Percentiles rank a stretch among this genome's conserved stretches.
Conservation (phyloP, 2,797 vertebrate species). For the Syncerus caffer region DNA sequence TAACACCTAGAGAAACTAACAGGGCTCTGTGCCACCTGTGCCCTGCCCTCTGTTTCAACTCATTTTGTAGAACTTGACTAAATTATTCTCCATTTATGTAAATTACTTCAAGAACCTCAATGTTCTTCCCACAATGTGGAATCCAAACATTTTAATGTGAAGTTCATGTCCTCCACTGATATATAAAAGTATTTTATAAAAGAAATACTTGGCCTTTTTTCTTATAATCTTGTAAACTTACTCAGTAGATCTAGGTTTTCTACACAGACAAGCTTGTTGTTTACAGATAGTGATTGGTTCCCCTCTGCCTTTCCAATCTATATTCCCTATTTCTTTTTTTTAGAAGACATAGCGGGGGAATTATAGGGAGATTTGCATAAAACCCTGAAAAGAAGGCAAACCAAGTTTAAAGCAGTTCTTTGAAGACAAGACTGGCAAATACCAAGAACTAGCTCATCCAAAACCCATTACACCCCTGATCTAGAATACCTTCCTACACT, state of each 20-base stretch:
- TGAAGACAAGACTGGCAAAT: not conserved
- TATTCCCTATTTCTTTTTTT: not conserved
- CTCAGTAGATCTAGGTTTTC: not conserved
- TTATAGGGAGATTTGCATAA: accelerated
- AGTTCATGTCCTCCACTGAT: not conserved
- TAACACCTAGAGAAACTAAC: not conserved
- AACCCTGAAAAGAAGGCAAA: not conserved
- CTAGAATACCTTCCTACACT: no score
- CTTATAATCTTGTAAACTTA: not conserved
- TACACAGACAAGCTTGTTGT: not conserved
- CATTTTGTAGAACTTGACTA: not conserved
- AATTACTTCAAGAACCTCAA: not conserved
- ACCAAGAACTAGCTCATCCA: not conserved
- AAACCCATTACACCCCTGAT: not conserved
- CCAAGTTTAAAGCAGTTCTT: not conserved
- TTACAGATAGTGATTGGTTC: not conserved
- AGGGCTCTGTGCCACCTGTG: not conserved
- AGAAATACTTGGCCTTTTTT: not conserved
- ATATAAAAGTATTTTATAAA: not conserved
- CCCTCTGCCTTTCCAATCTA: not conserved
- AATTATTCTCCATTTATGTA: not conserved
- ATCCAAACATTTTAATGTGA: not conserved
- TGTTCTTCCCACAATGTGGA: not conserved
- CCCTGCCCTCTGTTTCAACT: accelerated
- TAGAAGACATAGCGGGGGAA: not conserved